Percentiles rank a stretch among this genome's conserved stretches.
Conservation (phyloP, 2,113 vertebrate species). For the Oncorhynchus masou region DNA sequence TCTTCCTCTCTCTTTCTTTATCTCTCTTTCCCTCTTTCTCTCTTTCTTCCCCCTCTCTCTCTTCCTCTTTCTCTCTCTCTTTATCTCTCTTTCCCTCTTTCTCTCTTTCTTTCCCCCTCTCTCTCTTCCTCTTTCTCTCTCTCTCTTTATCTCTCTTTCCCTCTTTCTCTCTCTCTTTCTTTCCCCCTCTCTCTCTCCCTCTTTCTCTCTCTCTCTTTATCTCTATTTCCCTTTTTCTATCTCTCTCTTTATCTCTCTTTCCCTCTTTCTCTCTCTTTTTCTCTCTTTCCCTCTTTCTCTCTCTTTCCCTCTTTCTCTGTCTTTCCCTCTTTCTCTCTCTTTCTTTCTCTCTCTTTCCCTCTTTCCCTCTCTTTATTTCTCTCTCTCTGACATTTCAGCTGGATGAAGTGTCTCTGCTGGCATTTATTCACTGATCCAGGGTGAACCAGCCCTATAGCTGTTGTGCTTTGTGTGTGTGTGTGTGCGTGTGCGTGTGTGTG, state of each 20-base stretch:
- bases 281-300: neutral
- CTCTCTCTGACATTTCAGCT: slow-evolving; percentile 69
- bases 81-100: no score
- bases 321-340: neutral
- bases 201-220: neutral
- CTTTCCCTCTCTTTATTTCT: neutral
- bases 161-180: no score
- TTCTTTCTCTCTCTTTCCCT: no score
- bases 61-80: neutral
- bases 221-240: neutral
- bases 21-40: no score
- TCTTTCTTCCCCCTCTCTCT: no score
- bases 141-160: neutral
- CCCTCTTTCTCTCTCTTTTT: neutral
- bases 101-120: no score
- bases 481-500: no score
- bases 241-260: no score
- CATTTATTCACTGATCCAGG: slow-evolving; percentile 66
- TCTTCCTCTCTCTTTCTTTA: neutral
- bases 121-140: no score
- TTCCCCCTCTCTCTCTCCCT: slow-evolving; percentile 12
- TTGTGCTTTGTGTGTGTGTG: no score
- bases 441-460: slow-evolving; percentile 55
- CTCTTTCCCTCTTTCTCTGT: neutral
- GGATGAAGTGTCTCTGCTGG: slow-evolving; percentile 63